Base-by-base conservation (phyloP, 2,888 invertebrate species). In the Coelopa pilipes region DNA sequence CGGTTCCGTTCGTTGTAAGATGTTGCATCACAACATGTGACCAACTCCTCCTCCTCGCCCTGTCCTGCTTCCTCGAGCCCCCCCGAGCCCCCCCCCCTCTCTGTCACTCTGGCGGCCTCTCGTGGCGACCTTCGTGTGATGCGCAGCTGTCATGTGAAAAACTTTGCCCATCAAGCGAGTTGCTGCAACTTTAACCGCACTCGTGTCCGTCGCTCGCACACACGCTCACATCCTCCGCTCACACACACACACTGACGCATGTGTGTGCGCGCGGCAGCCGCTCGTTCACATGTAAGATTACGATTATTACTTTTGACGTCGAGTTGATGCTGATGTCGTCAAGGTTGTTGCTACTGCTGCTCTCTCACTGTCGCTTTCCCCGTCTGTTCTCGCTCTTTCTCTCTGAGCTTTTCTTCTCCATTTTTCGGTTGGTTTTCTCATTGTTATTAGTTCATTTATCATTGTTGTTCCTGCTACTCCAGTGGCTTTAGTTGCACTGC, bases 241-340 rank as follows among this genome's bases (percentile, higher is more conserved):
- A 9, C n/a, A n/a, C 53, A 53, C 49, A 13, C 53, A n/a, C 53
- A 53, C 3, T 53, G 10, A 11, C 34, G 34, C 7, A 34, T 34
- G 34, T 53, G 53, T 15, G 53, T 53, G 53, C 53, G 53, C 10
- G 53, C 53, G 53, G 13, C 53, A 34, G 34, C n/a, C 34, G 34
- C 34, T 34, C 34, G 24, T 59, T 12, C 45, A 62, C 34, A 45
- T 62, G 5, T 62, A 7, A 24, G 34, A 62, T 62, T 62, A 34
- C 24, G 11, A 45, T 45, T 62, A 62, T 62, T 62, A 34, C 62
- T 45, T 45, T 10, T 62, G 62, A 62, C 62, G 62, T 62, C 34
- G 62, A 62, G 45, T 34, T 62, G 62, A 45, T 34, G 62, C 62
- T 62, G 62, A 21, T 62, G 62, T 62, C 62, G 62, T 62, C 62